A percentile compares a stretch with the other conserved stretches of the same genome.
phyloP scores from a whole-genome alignment of 2,888 invertebrate species.

The Leucoptera coffeella region DNA sequence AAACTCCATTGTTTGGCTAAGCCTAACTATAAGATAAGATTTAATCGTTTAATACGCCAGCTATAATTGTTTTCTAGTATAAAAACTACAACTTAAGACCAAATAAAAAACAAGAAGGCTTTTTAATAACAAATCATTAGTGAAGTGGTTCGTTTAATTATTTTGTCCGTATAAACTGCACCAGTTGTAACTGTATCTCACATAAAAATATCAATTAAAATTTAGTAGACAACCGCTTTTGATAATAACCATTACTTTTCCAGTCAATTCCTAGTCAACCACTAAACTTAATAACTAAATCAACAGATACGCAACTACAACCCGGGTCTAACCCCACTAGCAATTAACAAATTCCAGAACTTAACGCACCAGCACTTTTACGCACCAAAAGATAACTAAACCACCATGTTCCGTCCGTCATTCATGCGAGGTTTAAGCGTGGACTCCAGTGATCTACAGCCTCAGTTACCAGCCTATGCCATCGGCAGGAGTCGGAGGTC shows the following conservation, averaged over 20 bases:
- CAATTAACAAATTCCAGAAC: background rate
- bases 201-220: too few species aligned
- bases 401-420: slow-evolving; percentile 37
- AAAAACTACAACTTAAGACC: too few species aligned
- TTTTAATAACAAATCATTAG: too few species aligned
- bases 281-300: background rate
- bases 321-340: background rate
- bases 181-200: too few species aligned
- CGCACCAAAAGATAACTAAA: background rate
- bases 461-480: slow-evolving; percentile 23
- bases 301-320: background rate
- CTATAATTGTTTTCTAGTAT: too few species aligned
- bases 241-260: background rate
- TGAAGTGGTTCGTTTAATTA: too few species aligned
- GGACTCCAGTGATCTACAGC: slow-evolving; percentile 18
- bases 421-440: slow-evolving; percentile 26
- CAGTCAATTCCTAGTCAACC: background rate
- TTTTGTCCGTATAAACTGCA: too few species aligned
- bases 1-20: too few species aligned
- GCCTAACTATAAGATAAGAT: too few species aligned
- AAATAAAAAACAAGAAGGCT: too few species aligned
- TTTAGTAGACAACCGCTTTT: background rate
- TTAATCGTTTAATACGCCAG: too few species aligned
- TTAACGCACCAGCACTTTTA: background rate
- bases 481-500: slow-evolving; percentile 42